Percentiles rank a stretch among this genome's conserved stretches.
These are phyloP conservation scores for Pteronotus mesoamericanus DNA, from an alignment of 2,797 vertebrate genomes.

Conservation along the genomic window DNA sequence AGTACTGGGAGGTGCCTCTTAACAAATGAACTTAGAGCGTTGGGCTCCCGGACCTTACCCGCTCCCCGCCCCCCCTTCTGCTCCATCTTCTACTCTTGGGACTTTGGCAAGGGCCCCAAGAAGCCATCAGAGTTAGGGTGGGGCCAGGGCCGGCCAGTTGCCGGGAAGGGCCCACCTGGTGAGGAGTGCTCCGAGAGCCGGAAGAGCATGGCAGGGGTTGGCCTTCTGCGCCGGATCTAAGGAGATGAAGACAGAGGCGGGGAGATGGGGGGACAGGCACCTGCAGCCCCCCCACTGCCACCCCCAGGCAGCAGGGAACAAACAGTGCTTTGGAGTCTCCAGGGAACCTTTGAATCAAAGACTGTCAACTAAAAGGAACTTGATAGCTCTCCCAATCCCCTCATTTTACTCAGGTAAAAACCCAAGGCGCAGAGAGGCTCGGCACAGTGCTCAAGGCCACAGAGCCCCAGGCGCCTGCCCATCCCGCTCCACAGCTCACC, in stretches of 20 bases:
- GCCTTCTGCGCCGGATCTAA: conserved; percentile 94
- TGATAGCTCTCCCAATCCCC: not conserved
- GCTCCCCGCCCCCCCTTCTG: not conserved
- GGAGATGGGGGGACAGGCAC: not conserved
- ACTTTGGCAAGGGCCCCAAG: not conserved
- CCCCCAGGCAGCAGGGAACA: not conserved
- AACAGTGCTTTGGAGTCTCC: conserved; percentile 28
- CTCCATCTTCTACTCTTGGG: not conserved
- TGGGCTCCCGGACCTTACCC: not conserved
- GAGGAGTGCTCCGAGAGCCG: conserved; percentile 93
- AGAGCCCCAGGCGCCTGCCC: not conserved
- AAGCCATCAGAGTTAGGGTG: not conserved
- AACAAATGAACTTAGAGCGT: not conserved
- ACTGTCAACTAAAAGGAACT: not conserved
- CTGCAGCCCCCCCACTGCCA: not conserved
- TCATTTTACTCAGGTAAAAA: not conserved
- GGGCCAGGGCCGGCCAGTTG: not conserved
- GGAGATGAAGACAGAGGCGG: not conserved
- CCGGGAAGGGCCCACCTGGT: conserved; percentile 81
- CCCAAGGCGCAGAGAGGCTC: not conserved
- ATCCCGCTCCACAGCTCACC: not conserved
- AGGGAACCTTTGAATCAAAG: conserved; percentile 54
- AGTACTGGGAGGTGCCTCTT: not conserved
- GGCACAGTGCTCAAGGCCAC: not conserved
- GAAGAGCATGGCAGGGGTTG: conserved; percentile 97